Base-by-base conservation (phyloP, 1,140 invertebrate species). In the Coptotermes formosanus region DNA sequence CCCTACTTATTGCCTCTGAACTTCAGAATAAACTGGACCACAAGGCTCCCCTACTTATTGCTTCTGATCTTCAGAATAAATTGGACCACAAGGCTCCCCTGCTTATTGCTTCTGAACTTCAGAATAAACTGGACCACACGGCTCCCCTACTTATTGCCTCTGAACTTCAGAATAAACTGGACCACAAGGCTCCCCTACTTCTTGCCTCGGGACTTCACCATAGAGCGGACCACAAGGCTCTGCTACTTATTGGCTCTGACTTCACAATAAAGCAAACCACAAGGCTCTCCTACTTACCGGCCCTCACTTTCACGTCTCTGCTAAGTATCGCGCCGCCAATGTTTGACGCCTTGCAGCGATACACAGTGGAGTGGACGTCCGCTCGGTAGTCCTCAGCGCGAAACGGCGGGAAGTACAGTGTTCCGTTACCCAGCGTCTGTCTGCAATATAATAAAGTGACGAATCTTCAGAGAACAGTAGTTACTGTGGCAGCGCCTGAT, bases 401-500 rank as follows among this genome's bases (percentile, higher is more conserved):
- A 88, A 93, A 93, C 6, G 91, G 90, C 45, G 89, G 89, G 87
- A 93, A 92, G n/a, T 88, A 85, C 21, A 93, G 89, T 11, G 91
- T 91, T 85, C 91, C 90, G 88, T 92, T 87, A 19, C 89, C 87
- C 25, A 88, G 83, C 90, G 88, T 82, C 45, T 87, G 75, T 0
- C 92, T 84, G 83, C 44, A 84, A 52, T 21, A 55, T 8, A 84
- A 44, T 19, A 38, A 32, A 16, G 45, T 48, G 4, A 38, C 4
- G 38, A 2, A 38, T 38, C 38, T 38, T 38, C 38, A 38, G 38
- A 38, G 38, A 38, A 38, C 38, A 38, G 38, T 38, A 38, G 38
- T 38, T 38, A 38, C 38, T 38, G 38, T 38, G 38, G 38, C 38
- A 38, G 38, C 38, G 4, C 4, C 38, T 4, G 38, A 2, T 38